Conservation (phyloP, 2,888 invertebrate species). For the Dryococelus australis region DNA sequence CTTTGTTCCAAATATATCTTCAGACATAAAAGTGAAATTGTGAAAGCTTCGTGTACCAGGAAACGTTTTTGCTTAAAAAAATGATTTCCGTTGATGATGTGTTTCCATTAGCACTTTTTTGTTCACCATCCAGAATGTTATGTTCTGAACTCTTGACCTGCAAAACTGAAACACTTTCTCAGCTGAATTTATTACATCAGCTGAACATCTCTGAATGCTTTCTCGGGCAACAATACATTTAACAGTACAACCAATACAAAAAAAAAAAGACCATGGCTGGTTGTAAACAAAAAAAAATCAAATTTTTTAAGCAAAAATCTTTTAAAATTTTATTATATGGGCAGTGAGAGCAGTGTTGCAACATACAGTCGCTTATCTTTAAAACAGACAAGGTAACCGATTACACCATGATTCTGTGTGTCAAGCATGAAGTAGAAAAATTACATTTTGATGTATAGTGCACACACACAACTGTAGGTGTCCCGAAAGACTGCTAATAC, state of each 20-base stretch:
- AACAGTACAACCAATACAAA: not conserved
- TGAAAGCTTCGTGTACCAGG: no score
- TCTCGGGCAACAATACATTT: not conserved
- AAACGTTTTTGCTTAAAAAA: no score
- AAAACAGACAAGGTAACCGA: not conserved
- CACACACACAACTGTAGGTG: not conserved
- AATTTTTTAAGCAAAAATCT: not conserved
- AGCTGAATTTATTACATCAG: not conserved
- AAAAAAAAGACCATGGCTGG: no score
- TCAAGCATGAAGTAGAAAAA: not conserved
- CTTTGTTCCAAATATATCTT: no score
- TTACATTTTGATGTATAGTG: not conserved
- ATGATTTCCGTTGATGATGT: no score
- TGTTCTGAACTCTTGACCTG: no score
- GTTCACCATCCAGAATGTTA: no score
- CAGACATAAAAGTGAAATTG: no score
- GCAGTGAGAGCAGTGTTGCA: not conserved
- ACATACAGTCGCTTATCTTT: slow-evolving; percentile 18
- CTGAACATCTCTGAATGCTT: not conserved
- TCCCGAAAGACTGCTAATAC: slow-evolving; percentile 13
- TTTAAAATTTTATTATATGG: not conserved
- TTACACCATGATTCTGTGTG: not conserved
- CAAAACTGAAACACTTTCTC: not conserved
- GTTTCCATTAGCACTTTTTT: no score
- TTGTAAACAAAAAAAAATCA: not conserved